Percentiles rank a stretch among this genome's conserved stretches.
These are phyloP conservation scores for Drosophila tsacasi DNA, from an alignment of 1,140 invertebrate species.

Conservation along the genomic window DNA sequence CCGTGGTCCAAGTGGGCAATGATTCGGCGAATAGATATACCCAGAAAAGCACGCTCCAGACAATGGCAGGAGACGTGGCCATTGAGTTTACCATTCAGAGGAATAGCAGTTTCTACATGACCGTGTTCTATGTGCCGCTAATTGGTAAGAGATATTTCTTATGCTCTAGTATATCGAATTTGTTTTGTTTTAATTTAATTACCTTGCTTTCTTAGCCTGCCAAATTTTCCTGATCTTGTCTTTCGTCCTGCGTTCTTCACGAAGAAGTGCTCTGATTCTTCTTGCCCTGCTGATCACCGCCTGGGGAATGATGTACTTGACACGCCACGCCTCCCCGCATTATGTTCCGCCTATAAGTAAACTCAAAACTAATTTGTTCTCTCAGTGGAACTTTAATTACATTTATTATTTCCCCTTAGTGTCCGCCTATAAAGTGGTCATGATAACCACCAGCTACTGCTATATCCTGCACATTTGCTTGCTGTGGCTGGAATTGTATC, in stretches of 20 bases:
- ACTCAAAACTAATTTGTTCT: neutral
- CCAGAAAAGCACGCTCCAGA: constrained; percentile 44
- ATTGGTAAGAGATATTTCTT: constrained; percentile 40
- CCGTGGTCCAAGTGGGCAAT: constrained; percentile 48
- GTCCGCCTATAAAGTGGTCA: constrained; percentile 59
- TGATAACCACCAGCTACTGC: constrained; percentile 62
- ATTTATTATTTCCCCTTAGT: constrained; percentile 39
- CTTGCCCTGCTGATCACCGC: constrained; percentile 58
- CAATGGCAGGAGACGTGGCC: constrained; percentile 66
- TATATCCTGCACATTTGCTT: constrained; percentile 72
- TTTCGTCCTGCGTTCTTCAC: constrained; percentile 70
- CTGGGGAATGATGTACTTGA: constrained; percentile 72
- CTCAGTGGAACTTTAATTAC: neutral
- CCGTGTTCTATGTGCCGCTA: constrained; percentile 67
- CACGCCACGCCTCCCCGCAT: constrained; percentile 64
- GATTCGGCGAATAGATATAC: constrained; percentile 43
- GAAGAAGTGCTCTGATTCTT: constrained; percentile 69
- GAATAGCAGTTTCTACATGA: constrained; percentile 64
- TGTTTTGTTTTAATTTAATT: neutral
- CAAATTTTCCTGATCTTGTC: constrained; percentile 69
- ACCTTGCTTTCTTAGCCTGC: constrained; percentile 39
- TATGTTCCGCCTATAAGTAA: constrained; percentile 76
- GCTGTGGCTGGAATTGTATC: constrained; percentile 74
- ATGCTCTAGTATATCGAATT: neutral
- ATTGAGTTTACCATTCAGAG: constrained; percentile 63